Percentiles rank a stretch among this genome's conserved stretches.
phyloP scores from a whole-genome alignment of 2,888 invertebrate genomes.

The Ophraella communa region DNA sequence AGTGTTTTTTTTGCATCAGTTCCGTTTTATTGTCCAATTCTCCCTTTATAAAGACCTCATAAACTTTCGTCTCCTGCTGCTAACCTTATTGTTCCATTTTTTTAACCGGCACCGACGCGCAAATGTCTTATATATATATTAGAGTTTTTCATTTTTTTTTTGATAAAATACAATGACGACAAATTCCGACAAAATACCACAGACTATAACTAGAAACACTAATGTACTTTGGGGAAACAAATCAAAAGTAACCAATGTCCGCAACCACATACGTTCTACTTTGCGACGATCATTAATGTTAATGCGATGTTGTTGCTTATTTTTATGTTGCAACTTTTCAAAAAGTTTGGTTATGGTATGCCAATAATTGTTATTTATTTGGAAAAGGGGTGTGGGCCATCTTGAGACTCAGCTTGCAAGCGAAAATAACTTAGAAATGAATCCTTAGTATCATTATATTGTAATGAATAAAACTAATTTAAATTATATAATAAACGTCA shows the following conservation, averaged over 20 bases:
- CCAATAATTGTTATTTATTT: too few relatives aligned
- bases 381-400: too few relatives aligned
- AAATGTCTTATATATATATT: conserved; percentile 20
- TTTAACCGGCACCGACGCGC: conserved; percentile 6
- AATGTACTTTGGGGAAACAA: conserved; percentile 35
- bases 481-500: too few relatives aligned
- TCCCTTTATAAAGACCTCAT: conserved; percentile 8
- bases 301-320: neutral
- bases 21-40: conserved; percentile 1
- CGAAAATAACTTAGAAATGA: too few relatives aligned
- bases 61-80: conserved; percentile 21
- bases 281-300: neutral
- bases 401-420: too few relatives aligned
- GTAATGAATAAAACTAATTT: too few relatives aligned
- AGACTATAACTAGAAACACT: conserved; percentile 21
- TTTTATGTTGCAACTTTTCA: neutral
- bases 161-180: conserved; percentile 15
- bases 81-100: conserved; percentile 25
- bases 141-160: conserved; percentile 9
- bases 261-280: neutral
- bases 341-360: too few relatives aligned
- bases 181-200: conserved; percentile 23
- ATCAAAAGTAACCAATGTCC: conserved; percentile 25
- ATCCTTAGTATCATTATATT: too few relatives aligned
- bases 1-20: conserved; percentile 9